Base-by-base conservation (phyloP, 2,113 vertebrate species). In the Zingel zingel region DNA sequence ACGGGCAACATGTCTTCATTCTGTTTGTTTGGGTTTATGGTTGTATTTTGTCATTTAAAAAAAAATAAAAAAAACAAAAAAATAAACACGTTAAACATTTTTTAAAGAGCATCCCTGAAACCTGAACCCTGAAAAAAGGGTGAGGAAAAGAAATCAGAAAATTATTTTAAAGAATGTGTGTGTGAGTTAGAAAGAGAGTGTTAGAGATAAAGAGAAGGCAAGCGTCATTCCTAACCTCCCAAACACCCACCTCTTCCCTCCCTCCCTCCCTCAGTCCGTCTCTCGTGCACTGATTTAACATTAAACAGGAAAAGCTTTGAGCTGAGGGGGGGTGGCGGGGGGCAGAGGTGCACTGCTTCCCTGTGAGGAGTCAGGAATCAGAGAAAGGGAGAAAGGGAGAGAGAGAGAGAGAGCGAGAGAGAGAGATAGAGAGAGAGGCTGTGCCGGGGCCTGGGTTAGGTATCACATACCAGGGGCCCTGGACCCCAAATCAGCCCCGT, bases 401-500 rank as follows among this genome's bases (percentile, higher is more conserved):
- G 36, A 39, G 36, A 39, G 36, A 39, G 36, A 39, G 36, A 39
- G 36, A 39, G 36, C 10, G 8, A 10, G 36, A 39, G 36, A 39
- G 69, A n/a, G 66, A 69, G 53, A 58, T 66, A 53, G 27, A 82
- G 77, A 73, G 83, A 79, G 67, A 69, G 73, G 66, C 74, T 43
- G 81, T 77, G 79, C 85, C n/a, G 27, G 33, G 77, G 86, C 96
- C 96, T 96, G 96, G 94, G 94, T 95, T 93, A 96, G 96, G 97
- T 98, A 99, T 99, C 97, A 96, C 96, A 97, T 99, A 97, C 96
- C 97, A 97, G 95, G 95, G 96, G 95, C 95, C 94, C 96, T 93
- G 90, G 90, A 96, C 95, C 96, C 96, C 95, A 97, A 99, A 98
- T 97, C 97, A 97, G 77, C 95, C 86, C 93, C 93, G 98, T 98